A percentile compares a stretch with the other conserved stretches of the same genome.
Conservation (phyloP, 2,797 vertebrate genomes). For the Psittacula echo region DNA sequence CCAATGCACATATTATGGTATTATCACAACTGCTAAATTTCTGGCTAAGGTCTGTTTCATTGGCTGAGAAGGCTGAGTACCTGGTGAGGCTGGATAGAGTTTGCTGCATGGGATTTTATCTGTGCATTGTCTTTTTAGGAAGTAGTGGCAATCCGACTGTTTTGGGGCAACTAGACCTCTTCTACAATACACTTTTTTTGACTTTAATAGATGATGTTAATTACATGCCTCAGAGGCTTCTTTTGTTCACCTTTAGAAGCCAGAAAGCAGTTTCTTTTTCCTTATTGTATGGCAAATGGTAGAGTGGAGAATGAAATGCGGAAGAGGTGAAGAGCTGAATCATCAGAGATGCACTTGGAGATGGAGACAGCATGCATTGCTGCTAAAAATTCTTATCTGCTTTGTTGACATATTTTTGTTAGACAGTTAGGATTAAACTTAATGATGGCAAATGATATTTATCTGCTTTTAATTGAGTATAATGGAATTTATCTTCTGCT, state of each 20-base stretch:
- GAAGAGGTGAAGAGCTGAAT: neutral
- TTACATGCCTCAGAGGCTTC: slow-evolving; percentile 22
- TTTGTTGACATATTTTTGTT: neutral
- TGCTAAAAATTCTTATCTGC: neutral
- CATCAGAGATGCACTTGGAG: neutral
- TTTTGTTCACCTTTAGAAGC: slow-evolving; percentile 26
- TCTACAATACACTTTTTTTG: neutral
- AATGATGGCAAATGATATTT: neutral
- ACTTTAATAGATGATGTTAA: slow-evolving; percentile 22
- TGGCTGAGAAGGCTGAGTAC: neutral
- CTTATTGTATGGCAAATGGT: neutral
- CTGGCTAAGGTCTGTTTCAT: neutral
- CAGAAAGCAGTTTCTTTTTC: neutral
- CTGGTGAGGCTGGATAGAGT: neutral
- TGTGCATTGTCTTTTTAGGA: neutral
- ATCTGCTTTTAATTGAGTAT: neutral
- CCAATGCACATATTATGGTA: neutral
- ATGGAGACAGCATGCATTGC: neutral
- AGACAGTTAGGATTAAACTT: neutral
- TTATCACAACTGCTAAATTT: neutral
- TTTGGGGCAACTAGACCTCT: neutral
- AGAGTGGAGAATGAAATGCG: neutral
- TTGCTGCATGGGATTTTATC: neutral
- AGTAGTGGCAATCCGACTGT: neutral
- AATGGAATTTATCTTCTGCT: neutral